Evolutionary conservation across 2,888 invertebrate genomes (phyloP).

Genomic region (Phyllotreta cruciferae): DNA sequence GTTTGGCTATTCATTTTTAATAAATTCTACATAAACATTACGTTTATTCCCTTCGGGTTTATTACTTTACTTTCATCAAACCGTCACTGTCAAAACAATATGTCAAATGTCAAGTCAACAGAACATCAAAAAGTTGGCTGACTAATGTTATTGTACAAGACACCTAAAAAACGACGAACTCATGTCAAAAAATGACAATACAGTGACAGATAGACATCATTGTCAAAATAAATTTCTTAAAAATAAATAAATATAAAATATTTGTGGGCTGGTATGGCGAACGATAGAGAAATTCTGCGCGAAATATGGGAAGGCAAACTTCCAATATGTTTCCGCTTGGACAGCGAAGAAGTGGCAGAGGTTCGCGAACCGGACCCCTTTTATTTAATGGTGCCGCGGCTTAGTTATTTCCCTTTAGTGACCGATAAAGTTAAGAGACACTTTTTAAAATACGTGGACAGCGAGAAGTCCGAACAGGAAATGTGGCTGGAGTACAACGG

Average conservation of each 20-base stretch:
- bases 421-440: constrained; percentile 95
- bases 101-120: no score
- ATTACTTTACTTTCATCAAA: no score
- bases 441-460: constrained; percentile 82
- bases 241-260: not conserved
- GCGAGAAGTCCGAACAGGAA: constrained; percentile 82
- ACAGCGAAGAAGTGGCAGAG: constrained; percentile 87
- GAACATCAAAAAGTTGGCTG: no score
- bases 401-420: constrained; percentile 93
- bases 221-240: not conserved
- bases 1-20: constrained; percentile 21
- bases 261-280: constrained; percentile 69
- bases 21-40: no score
- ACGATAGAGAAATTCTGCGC: constrained; percentile 92
- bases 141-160: no score
- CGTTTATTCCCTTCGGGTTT: no score
- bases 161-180: no score
- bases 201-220: no score
- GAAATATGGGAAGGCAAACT: constrained; percentile 97
- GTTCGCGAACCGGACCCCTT: constrained; percentile 91
- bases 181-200: no score
- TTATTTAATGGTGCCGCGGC: constrained; percentile 90
- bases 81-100: no score
- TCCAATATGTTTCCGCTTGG: constrained; percentile 90
- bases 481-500: constrained; percentile 96